Percentiles rank a stretch among this genome's conserved stretches.
These are phyloP conservation scores for Microplitis demolitor DNA, from an alignment of 1,140 invertebrate genomes.

Conservation along the genomic window DNA sequence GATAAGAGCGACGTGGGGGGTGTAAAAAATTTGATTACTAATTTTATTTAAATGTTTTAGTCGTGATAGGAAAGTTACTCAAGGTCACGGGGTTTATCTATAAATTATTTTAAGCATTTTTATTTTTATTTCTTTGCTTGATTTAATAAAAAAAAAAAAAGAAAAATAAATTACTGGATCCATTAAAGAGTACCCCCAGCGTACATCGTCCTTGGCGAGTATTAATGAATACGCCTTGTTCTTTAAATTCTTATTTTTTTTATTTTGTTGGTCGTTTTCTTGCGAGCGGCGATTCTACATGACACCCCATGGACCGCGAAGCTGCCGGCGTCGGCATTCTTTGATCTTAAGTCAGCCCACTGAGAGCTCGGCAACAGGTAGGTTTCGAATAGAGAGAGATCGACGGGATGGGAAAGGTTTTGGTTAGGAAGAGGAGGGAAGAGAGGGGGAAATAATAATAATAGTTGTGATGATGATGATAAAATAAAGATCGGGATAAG, in stretches of 20 bases:
- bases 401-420: background rate
- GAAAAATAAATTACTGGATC: background rate
- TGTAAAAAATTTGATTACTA: no score
- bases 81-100: background rate
- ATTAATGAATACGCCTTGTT: conserved; percentile 26
- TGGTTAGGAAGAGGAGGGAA: background rate
- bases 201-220: conserved; percentile 3
- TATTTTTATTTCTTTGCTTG: background rate
- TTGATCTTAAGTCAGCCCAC: conserved; percentile 29
- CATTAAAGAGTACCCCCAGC: conserved; percentile 27
- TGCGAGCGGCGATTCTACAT: conserved; percentile 16
- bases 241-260: background rate
- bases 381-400: background rate
- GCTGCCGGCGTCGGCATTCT: conserved; percentile 29
- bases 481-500: background rate
- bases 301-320: conserved; percentile 32
- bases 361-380: conserved; percentile 31
- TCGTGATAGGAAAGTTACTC: background rate
- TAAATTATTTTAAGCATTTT: background rate
- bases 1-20: no score
- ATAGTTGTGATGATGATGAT: background rate
- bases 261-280: background rate
- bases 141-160: background rate
- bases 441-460: background rate
- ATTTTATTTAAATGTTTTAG: no score